Evolutionary conservation across 2,888 invertebrate genomes (phyloP), one percentile per base, ranked within the genome.

Genomic region (Arrhopalites spinosus): DNA sequence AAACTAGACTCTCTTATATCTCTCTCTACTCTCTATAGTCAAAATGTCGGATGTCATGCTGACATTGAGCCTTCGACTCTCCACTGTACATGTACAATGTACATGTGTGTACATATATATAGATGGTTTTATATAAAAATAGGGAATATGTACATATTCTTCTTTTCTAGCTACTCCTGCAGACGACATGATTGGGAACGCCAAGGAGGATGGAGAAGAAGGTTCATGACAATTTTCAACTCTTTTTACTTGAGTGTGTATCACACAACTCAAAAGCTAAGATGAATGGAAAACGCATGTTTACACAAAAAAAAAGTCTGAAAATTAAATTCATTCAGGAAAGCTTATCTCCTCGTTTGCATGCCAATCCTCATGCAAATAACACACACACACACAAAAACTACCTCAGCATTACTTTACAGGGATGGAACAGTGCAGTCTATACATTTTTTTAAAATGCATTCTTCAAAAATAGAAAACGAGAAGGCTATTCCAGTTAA

Each of bases 251-350:
- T 63, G 25, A 47, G 64, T 66, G 53, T 66, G 56, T 53, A 66
- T 66, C 73, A 64, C 66, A 43, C 73, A 20, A 64, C 53, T 23
- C 73, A 73, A 53, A 36, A 59, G 69, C 69, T 53, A 17, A 53
- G 71, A 76, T 75, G 75, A 76, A 76, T 73, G 75, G 74, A 74
- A 68, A 77, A 78, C 69, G 73, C 74, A 66, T 53, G 45, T 53
- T 71, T 69, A 66, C 69, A 66, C 56, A 67, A 56, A 76, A 64
- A 68, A 70, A 74, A 68, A 71, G 74, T 61, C 47, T 75, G 70
- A 64, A 75, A 75, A 75, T 75, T 77, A 73, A 77, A 77, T 75
- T 75, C 75, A 75, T 77, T 75, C 73, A 74, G n/a, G 15, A n/a
- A 66, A 50, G 50, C 29, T 43, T 59, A 71, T 61, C 1, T 71